These are phyloP conservation scores for Malaclemys terrapin DNA, from an alignment of 2,113 vertebrate species.

Conservation along the genomic window DNA sequence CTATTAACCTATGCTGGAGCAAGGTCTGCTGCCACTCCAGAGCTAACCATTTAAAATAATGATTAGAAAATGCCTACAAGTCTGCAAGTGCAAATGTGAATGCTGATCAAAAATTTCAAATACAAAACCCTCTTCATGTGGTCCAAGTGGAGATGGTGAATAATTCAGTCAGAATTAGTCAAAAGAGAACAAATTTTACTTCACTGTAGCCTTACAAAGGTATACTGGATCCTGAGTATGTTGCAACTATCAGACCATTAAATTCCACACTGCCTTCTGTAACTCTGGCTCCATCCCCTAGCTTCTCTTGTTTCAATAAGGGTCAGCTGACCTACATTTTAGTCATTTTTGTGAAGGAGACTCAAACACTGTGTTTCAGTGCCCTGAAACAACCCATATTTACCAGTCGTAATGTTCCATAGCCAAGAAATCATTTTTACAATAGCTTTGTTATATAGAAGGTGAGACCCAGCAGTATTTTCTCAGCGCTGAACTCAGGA, in stretches of 20 bases:
- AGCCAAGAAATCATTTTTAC: not conserved
- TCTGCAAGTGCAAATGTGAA: not conserved
- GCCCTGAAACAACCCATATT: not conserved
- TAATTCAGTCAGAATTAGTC: not conserved
- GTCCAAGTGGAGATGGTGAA: not conserved
- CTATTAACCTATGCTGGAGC: not conserved
- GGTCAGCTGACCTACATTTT: not conserved
- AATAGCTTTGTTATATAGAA: not conserved
- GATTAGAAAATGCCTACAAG: not conserved
- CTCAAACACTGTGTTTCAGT: not conserved
- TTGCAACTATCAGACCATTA: not conserved
- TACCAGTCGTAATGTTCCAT: not conserved
- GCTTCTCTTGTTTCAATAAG: not conserved
- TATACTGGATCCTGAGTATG: not conserved
- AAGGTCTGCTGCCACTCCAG: not conserved
- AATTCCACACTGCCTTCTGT: not conserved
- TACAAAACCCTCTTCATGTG: not conserved
- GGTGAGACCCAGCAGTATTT: not conserved
- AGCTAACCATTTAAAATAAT: not conserved
- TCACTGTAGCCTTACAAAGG: not conserved
- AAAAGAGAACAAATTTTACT: not conserved
- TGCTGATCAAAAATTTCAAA: not conserved
- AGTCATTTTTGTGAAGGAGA: not conserved
- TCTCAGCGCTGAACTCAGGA: not conserved
- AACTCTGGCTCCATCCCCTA: not conserved